Percentiles rank a stretch among this genome's conserved stretches.
phyloP scores from a whole-genome alignment of 2,888 invertebrate species.

The Drosophila parthenogenetica region DNA sequence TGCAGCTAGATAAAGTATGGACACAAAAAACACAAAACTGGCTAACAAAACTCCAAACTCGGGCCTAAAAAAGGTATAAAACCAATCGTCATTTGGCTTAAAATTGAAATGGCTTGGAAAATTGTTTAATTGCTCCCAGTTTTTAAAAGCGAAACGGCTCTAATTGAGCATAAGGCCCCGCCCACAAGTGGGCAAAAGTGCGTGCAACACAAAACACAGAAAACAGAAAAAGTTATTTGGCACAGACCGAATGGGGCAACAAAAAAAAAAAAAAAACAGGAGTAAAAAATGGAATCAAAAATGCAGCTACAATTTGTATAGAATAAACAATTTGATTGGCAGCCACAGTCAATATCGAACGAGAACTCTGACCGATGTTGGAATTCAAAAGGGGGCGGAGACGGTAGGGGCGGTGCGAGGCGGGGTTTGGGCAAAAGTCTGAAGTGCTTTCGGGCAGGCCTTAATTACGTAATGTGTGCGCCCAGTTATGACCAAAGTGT shows the following conservation, averaged over 20 bases:
- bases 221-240: constrained; percentile 71
- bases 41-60: constrained; percentile 31
- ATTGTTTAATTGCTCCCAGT: constrained; percentile 73
- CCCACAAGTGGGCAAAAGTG: constrained; percentile 49
- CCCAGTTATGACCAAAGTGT: constrained; percentile 77
- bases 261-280: too few relatives aligned
- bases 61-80: constrained; percentile 32
- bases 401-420: background rate
- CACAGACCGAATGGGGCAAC: constrained; percentile 42
- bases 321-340: constrained; percentile 74
- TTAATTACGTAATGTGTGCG: constrained; percentile 80
- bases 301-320: constrained; percentile 74
- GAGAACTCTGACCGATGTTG: background rate
- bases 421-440: constrained; percentile 62
- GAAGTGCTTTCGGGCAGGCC: constrained; percentile 80
- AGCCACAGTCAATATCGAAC: constrained; percentile 65
- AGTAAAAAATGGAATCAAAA: constrained; percentile 66
- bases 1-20: constrained; percentile 39
- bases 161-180: constrained; percentile 68
- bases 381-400: background rate
- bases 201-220: constrained; percentile 43
- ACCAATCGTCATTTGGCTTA: constrained; percentile 49
- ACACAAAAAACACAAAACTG: constrained; percentile 34
- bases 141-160: constrained; percentile 59
- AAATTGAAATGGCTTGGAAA: constrained; percentile 74